phyloP scores from a whole-genome alignment of 2,113 vertebrate genomes.

The Tapirus terrestris region DNA sequence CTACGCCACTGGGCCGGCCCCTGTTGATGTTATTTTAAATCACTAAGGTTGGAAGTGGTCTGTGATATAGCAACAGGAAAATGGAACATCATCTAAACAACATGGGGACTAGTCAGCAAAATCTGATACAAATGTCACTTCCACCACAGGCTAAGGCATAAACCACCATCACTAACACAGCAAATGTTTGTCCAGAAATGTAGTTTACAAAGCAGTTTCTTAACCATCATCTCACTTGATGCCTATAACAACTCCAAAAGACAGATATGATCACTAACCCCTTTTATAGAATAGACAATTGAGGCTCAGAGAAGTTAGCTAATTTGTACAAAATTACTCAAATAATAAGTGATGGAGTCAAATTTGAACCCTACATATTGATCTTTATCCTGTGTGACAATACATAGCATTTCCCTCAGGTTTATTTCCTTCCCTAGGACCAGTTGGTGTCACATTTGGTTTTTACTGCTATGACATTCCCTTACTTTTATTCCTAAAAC shows the following conservation, averaged over 20 bases:
- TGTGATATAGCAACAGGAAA: not conserved
- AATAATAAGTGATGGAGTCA: not conserved
- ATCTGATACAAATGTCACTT: not conserved
- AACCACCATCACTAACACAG: not conserved
- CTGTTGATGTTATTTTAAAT: not conserved
- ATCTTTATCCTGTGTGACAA: not conserved
- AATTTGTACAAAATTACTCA: not conserved
- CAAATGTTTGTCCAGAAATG: not conserved
- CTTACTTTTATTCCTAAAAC: not conserved
- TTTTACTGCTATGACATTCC: not conserved
- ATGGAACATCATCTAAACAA: not conserved
- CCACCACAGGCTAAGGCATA: not conserved
- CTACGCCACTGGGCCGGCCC: too few relatives aligned
- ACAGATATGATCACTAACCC: not conserved
- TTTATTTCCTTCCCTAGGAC: not conserved
- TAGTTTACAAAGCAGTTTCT: conserved; percentile 3
- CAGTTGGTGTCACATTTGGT: not conserved
- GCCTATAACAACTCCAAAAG: not conserved
- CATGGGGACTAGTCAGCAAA: not conserved
- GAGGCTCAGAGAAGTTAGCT: not conserved
- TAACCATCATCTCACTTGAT: not conserved
- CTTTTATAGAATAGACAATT: not conserved
- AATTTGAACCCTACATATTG: not conserved
- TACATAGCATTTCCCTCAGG: not conserved
- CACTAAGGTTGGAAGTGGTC: not conserved